phyloP scores from a whole-genome alignment of 2,888 invertebrate species.

The Luffia ferchaultella region DNA sequence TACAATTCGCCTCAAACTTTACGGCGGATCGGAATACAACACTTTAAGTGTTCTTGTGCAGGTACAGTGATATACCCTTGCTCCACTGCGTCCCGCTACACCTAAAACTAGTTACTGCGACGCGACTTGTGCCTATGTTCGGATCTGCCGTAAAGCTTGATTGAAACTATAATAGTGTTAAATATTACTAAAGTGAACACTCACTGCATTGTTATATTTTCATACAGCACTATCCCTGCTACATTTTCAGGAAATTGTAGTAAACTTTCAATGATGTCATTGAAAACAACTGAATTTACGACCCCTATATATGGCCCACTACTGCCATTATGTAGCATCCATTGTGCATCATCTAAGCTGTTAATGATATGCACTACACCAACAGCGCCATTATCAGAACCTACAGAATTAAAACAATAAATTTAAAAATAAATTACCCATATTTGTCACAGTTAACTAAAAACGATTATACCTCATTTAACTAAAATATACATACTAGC shows the following conservation, averaged over 20 bases:
- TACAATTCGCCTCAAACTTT: no score
- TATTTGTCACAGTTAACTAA: background rate
- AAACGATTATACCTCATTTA: background rate
- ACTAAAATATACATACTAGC: conserved; percentile 74
- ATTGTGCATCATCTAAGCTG: conserved; percentile 71
- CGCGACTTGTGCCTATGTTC: no score
- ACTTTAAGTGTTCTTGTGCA: no score
- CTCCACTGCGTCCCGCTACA: no score
- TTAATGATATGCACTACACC: conserved; percentile 83
- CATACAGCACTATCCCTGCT: conserved; percentile 72
- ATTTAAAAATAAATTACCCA: background rate
- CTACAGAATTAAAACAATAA: conserved; percentile 47
- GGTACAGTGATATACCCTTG: no score
- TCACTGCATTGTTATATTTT: conserved; percentile 49
- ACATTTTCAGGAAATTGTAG: conserved; percentile 61
- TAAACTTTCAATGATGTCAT: conserved; percentile 56
- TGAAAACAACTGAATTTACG: conserved; percentile 71
- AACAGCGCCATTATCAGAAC: conserved; percentile 79
- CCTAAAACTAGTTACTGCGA: no score
- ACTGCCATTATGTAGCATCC: conserved; percentile 75
- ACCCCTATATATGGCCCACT: conserved; percentile 84
- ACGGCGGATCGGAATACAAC: no score
- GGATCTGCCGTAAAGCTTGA: no score
- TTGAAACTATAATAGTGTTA: no score
- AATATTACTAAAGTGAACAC: no score